Conservation (phyloP, 2,888 invertebrate species). For the Drosophila mimetica region DNA sequence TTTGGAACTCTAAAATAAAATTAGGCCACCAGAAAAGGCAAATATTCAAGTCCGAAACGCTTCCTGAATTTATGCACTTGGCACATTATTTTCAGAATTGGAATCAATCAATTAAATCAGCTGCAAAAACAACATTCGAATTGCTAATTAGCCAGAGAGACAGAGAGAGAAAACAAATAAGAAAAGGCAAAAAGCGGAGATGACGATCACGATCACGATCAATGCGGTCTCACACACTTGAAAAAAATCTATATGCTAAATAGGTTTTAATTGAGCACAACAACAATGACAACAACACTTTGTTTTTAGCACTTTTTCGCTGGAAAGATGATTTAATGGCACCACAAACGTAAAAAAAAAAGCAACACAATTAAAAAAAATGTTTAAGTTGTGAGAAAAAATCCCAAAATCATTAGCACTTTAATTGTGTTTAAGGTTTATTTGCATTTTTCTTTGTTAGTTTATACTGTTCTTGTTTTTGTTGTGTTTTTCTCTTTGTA, state of each 20-base stretch:
- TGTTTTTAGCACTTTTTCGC: slow-evolving; percentile 52
- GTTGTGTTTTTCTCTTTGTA: slow-evolving; percentile 6
- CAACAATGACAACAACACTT: slow-evolving; percentile 30
- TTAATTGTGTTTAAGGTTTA: slow-evolving; percentile 33
- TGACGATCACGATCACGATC: slow-evolving; percentile 38
- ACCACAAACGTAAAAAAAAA: slow-evolving; percentile 56
- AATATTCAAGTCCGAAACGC: not conserved
- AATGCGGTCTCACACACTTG: slow-evolving; percentile 18
- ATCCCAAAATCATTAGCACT: slow-evolving; percentile 45
- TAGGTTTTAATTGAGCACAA: slow-evolving; percentile 23
- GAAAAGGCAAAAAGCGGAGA: slow-evolving; percentile 13
- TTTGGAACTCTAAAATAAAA: not conserved
- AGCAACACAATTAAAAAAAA: slow-evolving; percentile 29
- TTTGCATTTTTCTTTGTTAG: slow-evolving; percentile 5
- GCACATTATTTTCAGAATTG: slow-evolving; percentile 20
- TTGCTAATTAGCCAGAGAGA: slow-evolving; percentile 20
- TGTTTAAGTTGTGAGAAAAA: slow-evolving; percentile 32
- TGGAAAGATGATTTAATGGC: slow-evolving; percentile 59
- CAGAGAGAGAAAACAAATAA: not conserved
- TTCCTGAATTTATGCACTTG: slow-evolving; percentile 29
- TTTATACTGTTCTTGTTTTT: slow-evolving; percentile 18
- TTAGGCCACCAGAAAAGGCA: not conserved
- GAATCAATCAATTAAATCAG: slow-evolving; percentile 37
- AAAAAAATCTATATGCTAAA: slow-evolving; percentile 30
- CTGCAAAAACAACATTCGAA: slow-evolving; percentile 21